Evolutionary conservation across 2,888 invertebrate genomes (phyloP).

Genomic region (Cordylochernes scorpioides): DNA sequence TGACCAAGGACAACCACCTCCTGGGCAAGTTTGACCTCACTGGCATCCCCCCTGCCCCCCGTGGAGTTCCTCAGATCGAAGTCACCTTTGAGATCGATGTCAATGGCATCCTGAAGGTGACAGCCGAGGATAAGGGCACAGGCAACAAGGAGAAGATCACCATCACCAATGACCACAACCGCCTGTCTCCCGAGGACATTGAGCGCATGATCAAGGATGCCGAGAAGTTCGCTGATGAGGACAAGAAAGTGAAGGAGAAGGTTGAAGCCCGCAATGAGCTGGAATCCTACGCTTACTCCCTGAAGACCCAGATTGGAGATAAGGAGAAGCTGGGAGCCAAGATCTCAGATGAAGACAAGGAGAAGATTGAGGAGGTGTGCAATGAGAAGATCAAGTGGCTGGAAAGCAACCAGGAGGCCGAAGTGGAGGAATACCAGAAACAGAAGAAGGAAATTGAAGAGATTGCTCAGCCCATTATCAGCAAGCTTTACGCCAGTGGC

Average conservation of each 20-base stretch:
- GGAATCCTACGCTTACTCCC: constrained; percentile 84
- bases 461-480: constrained; percentile 84
- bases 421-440: constrained; percentile 67
- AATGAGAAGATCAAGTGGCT: constrained; percentile 94
- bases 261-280: constrained; percentile 90
- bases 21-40: constrained; percentile 94
- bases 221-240: constrained; percentile 94
- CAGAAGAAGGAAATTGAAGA: constrained; percentile 83
- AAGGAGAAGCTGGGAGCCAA: constrained; percentile 92
- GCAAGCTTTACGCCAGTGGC: constrained; percentile 71
- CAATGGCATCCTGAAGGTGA: constrained; percentile 57
- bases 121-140: constrained; percentile 96
- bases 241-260: constrained; percentile 79
- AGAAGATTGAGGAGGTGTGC: constrained; percentile 75
- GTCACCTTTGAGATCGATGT: constrained; percentile 84
- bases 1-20: constrained; percentile 98
- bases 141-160: constrained; percentile 96
- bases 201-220: constrained; percentile 98
- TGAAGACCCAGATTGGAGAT: constrained; percentile 85
- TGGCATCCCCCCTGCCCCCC: constrained; percentile 77
- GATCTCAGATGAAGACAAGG: constrained; percentile 57
- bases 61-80: constrained; percentile 79
- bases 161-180: constrained; percentile 92
- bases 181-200: constrained; percentile 88
- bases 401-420: constrained; percentile 76